Conservation (phyloP, 1,140 invertebrate species). For the Acyrthosiphon pisum region DNA sequence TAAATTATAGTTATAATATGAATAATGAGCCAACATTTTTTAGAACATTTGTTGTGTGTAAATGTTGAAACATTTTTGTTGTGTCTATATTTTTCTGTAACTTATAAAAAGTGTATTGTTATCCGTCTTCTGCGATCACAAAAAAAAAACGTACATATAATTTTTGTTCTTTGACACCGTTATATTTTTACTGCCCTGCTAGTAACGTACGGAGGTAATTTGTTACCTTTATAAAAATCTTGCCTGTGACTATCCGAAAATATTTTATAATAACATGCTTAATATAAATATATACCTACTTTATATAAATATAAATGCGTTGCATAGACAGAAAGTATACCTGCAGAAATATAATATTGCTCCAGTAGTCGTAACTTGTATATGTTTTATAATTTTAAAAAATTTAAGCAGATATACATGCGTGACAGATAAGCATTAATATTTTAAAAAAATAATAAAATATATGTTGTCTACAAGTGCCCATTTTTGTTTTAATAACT, state of each 20-base stretch:
- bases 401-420: too few species aligned
- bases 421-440: too few species aligned
- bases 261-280: background rate
- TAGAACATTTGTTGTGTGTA: background rate
- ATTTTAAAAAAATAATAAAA: too few species aligned
- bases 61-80: background rate
- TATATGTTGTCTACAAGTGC: background rate
- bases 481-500: background rate
- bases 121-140: background rate
- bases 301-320: background rate
- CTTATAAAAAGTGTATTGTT: background rate
- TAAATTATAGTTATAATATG: background rate
- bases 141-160: background rate
- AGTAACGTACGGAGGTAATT: background rate
- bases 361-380: background rate
- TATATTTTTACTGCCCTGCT: background rate
- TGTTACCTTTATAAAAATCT: background rate
- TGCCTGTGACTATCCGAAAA: background rate
- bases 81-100: background rate
- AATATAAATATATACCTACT: background rate
- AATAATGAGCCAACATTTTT: background rate
- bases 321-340: background rate
- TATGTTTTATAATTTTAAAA: too few species aligned
- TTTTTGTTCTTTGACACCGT: background rate
- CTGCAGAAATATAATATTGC: background rate